A percentile compares a stretch with the other conserved stretches of the same genome.
These are phyloP conservation scores for Automeris io DNA, from an alignment of 2,888 invertebrate species.

Conservation along the genomic window DNA sequence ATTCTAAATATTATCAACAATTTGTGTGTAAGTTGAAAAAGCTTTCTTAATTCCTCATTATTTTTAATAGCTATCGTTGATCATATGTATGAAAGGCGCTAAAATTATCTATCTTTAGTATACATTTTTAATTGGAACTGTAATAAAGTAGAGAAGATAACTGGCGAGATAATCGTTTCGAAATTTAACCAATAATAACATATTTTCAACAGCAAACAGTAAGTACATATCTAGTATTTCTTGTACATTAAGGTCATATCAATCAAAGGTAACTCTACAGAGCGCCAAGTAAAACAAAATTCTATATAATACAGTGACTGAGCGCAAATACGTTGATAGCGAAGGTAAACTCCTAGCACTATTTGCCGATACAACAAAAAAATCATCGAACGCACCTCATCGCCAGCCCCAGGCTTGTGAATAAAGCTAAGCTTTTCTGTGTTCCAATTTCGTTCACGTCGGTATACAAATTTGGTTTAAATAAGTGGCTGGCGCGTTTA, in stretches of 20 bases:
- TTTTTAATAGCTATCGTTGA: no score
- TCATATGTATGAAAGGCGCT: no score
- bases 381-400: conserved; percentile 16
- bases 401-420: conserved; percentile 9
- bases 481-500: conserved; percentile 51
- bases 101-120: no score
- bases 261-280: not conserved
- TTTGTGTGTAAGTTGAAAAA: no score
- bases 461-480: conserved; percentile 51
- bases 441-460: conserved; percentile 50
- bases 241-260: not conserved
- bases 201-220: no score
- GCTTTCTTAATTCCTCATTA: no score
- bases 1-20: no score
- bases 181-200: no score
- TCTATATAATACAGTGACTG: not conserved
- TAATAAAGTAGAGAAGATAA: no score
- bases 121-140: no score
- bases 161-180: no score
- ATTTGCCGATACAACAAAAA: conserved; percentile 17
- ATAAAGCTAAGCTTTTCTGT: conserved; percentile 23
- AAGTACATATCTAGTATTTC: no score
- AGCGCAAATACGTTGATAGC: not conserved
- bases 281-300: not conserved
- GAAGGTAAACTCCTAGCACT: conserved; percentile 5